Conservation (phyloP, 2,113 vertebrate genomes). For the Pavo muticus region DNA sequence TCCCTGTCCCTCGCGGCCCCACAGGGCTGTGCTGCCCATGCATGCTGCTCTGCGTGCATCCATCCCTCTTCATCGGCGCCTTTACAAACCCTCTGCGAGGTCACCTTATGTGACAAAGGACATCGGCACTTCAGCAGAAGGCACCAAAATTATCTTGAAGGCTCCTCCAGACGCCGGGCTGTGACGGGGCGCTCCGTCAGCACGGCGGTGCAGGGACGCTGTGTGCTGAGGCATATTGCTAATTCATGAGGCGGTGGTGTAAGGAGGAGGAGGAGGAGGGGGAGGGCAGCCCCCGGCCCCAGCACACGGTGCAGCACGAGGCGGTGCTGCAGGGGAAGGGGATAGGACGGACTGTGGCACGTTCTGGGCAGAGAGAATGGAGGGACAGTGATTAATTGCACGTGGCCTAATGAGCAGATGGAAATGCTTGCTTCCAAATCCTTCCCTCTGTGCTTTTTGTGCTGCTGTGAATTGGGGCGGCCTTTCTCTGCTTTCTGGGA, state of each 20-base stretch:
- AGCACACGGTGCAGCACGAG: neutral
- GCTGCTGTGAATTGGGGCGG: no score
- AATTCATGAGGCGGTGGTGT: neutral
- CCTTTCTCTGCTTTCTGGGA: neutral
- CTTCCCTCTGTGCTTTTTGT: no score
- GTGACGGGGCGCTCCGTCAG: neutral
- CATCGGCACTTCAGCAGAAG: constrained; percentile 17
- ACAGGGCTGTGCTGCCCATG: neutral
- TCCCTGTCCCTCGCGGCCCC: neutral
- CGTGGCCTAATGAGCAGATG: neutral
- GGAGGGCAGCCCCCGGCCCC: neutral
- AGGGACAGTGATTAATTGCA: neutral
- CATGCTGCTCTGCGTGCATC: neutral
- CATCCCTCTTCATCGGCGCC: fast-evolving
- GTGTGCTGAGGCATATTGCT: neutral
- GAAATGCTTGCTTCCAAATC: neutral
- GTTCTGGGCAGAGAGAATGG: neutral
- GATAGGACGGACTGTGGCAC: fast-evolving
- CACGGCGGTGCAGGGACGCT: neutral
- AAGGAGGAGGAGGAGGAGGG: neutral
- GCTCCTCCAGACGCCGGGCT: neutral
- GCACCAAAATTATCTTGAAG: neutral
- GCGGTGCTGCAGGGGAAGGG: fast-evolving
- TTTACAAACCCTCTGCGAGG: neutral
- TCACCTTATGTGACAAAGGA: constrained; percentile 61